Percentiles rank a stretch among this genome's conserved stretches.
These are phyloP conservation scores for Cyanoderma ruficeps DNA, from an alignment of 2,113 vertebrate genomes.

Conservation along the genomic window DNA sequence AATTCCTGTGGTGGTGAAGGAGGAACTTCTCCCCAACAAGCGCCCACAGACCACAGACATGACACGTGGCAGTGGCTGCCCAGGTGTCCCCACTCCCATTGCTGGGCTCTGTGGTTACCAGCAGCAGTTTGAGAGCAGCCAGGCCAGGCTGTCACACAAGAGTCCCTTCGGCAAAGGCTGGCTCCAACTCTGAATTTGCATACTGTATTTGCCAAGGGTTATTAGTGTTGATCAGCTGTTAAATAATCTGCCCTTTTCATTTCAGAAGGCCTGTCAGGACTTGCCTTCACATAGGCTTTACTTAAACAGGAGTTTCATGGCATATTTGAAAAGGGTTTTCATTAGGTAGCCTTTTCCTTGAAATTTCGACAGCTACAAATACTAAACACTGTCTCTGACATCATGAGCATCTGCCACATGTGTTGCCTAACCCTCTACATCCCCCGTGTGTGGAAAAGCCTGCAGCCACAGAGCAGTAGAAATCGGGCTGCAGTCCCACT, in stretches of 20 bases:
- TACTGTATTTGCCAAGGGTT: slow-evolving; percentile 60
- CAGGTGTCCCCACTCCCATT: background rate
- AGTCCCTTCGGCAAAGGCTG: background rate
- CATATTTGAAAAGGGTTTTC: slow-evolving; percentile 12
- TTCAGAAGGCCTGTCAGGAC: slow-evolving; percentile 59
- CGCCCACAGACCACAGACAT: background rate
- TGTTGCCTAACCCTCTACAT: slow-evolving; percentile 6
- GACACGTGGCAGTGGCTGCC: background rate
- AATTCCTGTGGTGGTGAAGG: background rate
- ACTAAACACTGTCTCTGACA: slow-evolving; percentile 25
- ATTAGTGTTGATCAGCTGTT: slow-evolving; percentile 70
- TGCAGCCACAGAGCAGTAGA: background rate
- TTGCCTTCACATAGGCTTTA: background rate
- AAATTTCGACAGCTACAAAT: slow-evolving; percentile 45
- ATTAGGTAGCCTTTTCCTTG: slow-evolving; percentile 30
- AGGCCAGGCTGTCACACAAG: background rate
- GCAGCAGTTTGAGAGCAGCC: background rate
- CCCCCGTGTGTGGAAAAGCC: background rate
- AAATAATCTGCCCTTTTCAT: slow-evolving; percentile 70
- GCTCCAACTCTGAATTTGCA: slow-evolving; percentile 31
- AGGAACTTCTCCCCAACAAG: background rate
- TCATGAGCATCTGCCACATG: background rate
- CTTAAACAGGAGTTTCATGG: slow-evolving; percentile 15
- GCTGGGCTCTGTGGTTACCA: background rate
- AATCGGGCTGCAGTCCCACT: background rate